Evolutionary conservation across 2,797 vertebrate genomes (phyloP).

Genomic region (Leptatherina wallacei): DNA sequence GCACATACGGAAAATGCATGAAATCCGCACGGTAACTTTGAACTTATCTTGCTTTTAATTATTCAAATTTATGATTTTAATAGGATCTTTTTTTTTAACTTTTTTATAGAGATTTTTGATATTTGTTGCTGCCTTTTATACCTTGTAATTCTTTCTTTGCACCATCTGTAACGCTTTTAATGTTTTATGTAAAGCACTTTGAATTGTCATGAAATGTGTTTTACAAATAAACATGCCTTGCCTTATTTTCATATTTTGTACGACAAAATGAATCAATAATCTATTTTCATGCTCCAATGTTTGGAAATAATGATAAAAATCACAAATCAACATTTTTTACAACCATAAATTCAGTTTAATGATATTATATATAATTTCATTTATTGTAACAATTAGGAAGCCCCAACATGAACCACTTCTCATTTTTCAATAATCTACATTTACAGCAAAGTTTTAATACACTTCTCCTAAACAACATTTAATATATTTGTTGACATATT

Average conservation of each 20-base stretch:
- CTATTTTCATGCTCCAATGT: not conserved
- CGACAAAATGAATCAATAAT: not conserved
- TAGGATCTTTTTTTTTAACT: no score
- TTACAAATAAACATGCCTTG: no score
- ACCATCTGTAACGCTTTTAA: no score
- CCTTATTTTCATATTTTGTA: not conserved
- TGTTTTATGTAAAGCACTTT: no score
- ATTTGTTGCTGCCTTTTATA: no score
- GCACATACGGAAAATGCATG: no score
- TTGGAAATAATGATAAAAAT: not conserved
- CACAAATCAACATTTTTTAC: conserved; percentile 36
- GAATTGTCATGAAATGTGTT: no score
- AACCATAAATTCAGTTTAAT: conserved; percentile 72
- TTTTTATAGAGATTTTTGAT: no score
- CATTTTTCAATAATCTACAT: conserved; percentile 65
- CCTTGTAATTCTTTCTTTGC: no score
- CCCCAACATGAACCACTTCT: conserved; percentile 57
- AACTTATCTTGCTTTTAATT: no score
- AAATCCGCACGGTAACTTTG: no score
- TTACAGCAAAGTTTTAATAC: conserved; percentile 74
- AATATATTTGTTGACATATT: conserved; percentile 71
- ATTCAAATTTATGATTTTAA: no score
- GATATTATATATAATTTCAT: conserved; percentile 55
- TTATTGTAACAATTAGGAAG: conserved; percentile 69
- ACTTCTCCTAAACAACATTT: conserved; percentile 75